Conservation (phyloP, 2,797 vertebrate species). For the Liparis tanakae region DNA sequence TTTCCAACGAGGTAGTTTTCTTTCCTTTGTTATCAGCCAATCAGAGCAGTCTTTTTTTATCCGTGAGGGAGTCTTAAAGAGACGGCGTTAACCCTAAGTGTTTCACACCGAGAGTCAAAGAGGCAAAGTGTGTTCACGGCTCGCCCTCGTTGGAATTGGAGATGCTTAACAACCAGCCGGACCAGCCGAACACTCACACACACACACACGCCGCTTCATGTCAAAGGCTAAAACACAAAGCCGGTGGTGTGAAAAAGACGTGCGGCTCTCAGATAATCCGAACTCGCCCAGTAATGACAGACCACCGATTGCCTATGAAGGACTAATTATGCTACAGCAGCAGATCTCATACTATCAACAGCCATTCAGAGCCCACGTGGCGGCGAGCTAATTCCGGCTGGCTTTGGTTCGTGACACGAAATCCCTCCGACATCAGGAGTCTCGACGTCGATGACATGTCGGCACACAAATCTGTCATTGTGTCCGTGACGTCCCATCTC, state of each 20-base stretch:
- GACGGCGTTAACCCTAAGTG: background rate
- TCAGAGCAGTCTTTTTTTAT: background rate
- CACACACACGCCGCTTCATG: background rate
- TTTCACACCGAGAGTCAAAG: background rate
- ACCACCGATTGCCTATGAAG: background rate
- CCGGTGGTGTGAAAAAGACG: background rate
- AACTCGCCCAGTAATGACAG: background rate
- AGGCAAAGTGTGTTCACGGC: background rate
- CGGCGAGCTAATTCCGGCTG: background rate
- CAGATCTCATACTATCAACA: background rate
- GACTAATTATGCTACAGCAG: background rate
- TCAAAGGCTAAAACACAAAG: background rate
- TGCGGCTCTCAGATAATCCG: background rate
- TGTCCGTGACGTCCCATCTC: constrained; percentile 7
- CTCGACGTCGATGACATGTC: background rate
- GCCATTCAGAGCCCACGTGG: background rate
- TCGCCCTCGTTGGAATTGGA: background rate
- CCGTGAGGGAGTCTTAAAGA: no score
- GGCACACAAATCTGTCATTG: constrained; percentile 13
- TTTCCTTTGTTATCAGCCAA: background rate
- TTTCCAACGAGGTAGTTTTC: background rate
- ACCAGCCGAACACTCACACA: background rate
- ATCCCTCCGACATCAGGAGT: constrained; percentile 22
- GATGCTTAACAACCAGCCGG: background rate
- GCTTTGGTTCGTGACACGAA: background rate